Conservation (phyloP, 2,113 vertebrate species). For the Vulpes vulpes region DNA sequence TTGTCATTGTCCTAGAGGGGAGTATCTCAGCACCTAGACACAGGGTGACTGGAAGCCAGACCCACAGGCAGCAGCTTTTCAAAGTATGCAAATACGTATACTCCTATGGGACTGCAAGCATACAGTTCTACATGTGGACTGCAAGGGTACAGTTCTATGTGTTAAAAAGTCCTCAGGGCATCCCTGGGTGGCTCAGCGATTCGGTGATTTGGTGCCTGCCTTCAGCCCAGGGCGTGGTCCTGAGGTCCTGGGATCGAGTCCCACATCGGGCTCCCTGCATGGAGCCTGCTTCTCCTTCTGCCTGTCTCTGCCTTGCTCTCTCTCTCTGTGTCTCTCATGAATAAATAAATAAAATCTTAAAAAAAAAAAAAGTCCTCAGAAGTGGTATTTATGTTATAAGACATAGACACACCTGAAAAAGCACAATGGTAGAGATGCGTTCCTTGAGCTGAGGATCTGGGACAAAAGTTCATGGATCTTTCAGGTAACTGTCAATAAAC, state of each 20-base stretch:
- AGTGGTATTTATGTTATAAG: not conserved
- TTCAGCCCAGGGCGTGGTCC: too few relatives aligned
- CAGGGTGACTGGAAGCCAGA: not conserved
- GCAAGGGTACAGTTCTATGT: too few relatives aligned
- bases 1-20: not conserved
- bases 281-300: too few relatives aligned
- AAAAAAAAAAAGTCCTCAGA: not conserved
- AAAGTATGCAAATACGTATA: not conserved
- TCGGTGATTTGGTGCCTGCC: too few relatives aligned
- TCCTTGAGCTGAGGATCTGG: not conserved
- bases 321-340: too few relatives aligned
- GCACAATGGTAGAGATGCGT: not conserved
- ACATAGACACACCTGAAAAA: not conserved
- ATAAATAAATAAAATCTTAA: too few relatives aligned
- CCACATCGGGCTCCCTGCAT: too few relatives aligned
- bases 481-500: not conserved
- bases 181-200: too few relatives aligned
- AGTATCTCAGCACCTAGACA: not conserved
- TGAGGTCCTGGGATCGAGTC: too few relatives aligned
- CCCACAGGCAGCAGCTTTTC: not conserved
- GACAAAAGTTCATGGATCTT: not conserved
- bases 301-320: too few relatives aligned
- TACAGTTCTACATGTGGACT: not conserved
- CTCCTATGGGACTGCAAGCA: not conserved
- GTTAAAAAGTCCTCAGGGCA: not conserved